A percentile compares a stretch with the other conserved stretches of the same genome.
These are phyloP conservation scores for Plectus sambesii DNA, from an alignment of 1,140 invertebrate species.

Conservation along the genomic window DNA sequence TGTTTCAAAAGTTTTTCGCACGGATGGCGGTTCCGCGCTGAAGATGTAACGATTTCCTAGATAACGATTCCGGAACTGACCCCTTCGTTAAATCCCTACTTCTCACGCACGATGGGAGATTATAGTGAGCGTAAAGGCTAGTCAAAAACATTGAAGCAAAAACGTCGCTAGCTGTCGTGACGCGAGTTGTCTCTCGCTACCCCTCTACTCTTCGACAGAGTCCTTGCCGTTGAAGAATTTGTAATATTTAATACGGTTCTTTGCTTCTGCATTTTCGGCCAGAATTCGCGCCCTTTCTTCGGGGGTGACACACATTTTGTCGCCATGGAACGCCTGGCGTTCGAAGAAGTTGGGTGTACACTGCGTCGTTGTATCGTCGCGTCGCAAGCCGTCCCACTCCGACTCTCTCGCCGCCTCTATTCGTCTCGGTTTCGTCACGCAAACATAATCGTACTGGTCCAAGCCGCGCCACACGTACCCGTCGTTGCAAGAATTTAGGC, in stretches of 20 bases:
- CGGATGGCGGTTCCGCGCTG: too few species aligned
- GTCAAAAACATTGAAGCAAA: too few species aligned
- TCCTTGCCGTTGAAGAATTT: constrained; percentile 37
- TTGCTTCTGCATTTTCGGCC: constrained; percentile 25
- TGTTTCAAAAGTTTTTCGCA: too few species aligned
- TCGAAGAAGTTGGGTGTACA: constrained; percentile 22
- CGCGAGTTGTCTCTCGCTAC: too few species aligned
- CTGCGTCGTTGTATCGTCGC: not conserved
- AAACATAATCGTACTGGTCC: constrained; percentile 37
- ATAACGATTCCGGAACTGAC: too few species aligned
- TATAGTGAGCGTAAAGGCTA: too few species aligned
- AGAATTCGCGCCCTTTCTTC: constrained; percentile 18
- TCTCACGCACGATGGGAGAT: too few species aligned
- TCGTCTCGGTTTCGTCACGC: constrained; percentile 23
- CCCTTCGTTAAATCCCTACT: too few species aligned
- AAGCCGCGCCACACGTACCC: constrained; percentile 30
- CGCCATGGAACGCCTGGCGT: constrained; percentile 23
- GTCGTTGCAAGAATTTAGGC: constrained; percentile 27
- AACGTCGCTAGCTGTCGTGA: too few species aligned
- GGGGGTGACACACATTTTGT: constrained; percentile 22
- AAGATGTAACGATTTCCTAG: too few species aligned
- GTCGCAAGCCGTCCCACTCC: not conserved
- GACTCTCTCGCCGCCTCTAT: constrained; percentile 13
- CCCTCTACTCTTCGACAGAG: too few species aligned
- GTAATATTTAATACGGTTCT: constrained; percentile 27